These are phyloP conservation scores for Perdita meconis DNA, from an alignment of 2,888 invertebrate genomes.

Conservation along the genomic window DNA sequence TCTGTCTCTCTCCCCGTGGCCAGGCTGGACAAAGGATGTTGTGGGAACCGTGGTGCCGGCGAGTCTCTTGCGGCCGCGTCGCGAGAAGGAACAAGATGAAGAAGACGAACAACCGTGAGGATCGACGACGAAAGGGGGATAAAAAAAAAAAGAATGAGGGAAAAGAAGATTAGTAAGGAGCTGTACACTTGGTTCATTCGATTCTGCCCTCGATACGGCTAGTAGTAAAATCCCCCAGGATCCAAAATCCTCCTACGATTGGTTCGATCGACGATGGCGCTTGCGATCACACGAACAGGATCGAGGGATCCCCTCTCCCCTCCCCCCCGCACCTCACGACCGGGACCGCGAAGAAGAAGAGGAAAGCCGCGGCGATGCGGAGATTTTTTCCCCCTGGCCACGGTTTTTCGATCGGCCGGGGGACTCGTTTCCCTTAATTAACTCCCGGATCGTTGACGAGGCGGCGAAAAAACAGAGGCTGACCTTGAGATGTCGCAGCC, in stretches of 20 bases:
- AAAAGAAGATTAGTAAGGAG: conserved; percentile 10
- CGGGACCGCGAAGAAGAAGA: not conserved
- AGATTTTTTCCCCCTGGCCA: conserved; percentile 42
- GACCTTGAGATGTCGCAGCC: conserved; percentile 68
- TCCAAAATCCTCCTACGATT: too few relatives aligned
- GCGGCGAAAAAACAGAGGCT: conserved; percentile 54
- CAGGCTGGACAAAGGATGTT: conserved; percentile 78
- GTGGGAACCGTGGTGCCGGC: conserved; percentile 68
- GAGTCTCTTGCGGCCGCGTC: conserved; percentile 61
- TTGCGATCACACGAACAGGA: too few relatives aligned
- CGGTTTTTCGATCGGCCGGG: conserved; percentile 39
- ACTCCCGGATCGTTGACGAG: conserved; percentile 60
- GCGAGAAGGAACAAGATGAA: conserved; percentile 10
- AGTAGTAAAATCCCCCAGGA: too few relatives aligned
- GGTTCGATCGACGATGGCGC: too few relatives aligned
- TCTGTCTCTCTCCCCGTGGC: conserved; percentile 10
- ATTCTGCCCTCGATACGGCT: too few relatives aligned
- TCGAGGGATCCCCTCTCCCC: too few relatives aligned
- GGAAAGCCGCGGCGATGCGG: conserved; percentile 7
- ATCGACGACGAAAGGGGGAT: too few relatives aligned
- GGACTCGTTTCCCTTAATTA: conserved; percentile 65
- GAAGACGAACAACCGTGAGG: conserved; percentile 11
- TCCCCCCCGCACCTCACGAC: too few relatives aligned
- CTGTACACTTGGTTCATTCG: not conserved
- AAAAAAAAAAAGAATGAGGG: not conserved